Percentiles rank a stretch among this genome's conserved stretches.
phyloP scores from a whole-genome alignment of 2,113 vertebrate species.

The Uropsilus gracilis region DNA sequence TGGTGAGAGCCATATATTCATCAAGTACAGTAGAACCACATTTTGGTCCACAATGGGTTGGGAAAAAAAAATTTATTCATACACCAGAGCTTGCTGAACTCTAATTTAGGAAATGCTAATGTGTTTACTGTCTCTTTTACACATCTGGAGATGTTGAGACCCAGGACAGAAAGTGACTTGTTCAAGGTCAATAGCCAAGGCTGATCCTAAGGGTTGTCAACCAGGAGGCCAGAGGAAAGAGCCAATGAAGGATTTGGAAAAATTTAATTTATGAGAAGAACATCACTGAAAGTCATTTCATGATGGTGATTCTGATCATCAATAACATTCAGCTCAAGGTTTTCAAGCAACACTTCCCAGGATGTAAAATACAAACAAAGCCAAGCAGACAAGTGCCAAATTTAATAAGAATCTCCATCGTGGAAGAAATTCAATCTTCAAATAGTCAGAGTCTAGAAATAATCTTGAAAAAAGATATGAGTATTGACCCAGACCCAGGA shows the following conservation, averaged over 20 bases:
- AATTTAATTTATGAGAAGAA: not conserved
- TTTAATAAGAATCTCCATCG: not conserved
- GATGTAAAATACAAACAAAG: not conserved
- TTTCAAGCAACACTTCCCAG: too few relatives aligned
- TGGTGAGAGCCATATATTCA: not conserved
- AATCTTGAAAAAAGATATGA: not conserved
- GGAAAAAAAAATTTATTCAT: not conserved
- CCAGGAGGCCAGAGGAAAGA: not conserved
- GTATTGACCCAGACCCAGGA: too few relatives aligned
- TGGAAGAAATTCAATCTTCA: not conserved
- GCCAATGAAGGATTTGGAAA: not conserved
- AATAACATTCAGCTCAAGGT: not conserved
- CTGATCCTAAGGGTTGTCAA: not conserved
- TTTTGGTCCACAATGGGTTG: not conserved
- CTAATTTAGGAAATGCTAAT: not conserved
- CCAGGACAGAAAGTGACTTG: not conserved
- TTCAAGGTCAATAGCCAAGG: not conserved
- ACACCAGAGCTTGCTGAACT: not conserved
- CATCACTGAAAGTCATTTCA: not conserved
- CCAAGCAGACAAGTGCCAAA: not conserved
- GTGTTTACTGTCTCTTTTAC: not conserved
- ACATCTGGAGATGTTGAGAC: not conserved
- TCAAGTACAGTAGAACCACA: not conserved
- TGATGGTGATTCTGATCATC: not conserved
- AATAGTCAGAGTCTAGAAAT: not conserved